Evolutionary conservation across 2,113 vertebrate species (phyloP).

Genomic region (Balaeniceps rex): DNA sequence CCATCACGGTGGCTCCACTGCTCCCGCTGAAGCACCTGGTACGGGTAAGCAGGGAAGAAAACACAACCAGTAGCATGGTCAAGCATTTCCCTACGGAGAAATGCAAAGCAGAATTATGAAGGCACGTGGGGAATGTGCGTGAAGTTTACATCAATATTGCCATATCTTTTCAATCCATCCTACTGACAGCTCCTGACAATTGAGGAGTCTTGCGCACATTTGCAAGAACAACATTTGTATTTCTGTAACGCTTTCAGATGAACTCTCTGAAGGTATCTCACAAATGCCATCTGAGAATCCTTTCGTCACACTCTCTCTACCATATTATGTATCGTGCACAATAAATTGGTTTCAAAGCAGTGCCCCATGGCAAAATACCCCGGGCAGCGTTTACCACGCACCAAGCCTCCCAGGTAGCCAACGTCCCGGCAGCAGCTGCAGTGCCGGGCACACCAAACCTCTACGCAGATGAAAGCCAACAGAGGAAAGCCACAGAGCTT

Average conservation of each 20-base stretch:
- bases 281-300: not conserved
- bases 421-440: not conserved
- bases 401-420: accelerated
- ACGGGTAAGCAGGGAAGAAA: not conserved
- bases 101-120: not conserved
- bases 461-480: accelerated
- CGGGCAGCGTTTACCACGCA: accelerated
- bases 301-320: not conserved
- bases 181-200: accelerated
- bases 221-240: not conserved
- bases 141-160: not conserved
- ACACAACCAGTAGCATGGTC: not conserved
- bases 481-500: not conserved
- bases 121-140: accelerated
- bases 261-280: not conserved
- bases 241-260: not conserved
- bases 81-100: not conserved
- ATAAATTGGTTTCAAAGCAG: not conserved
- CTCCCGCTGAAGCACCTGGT: not conserved
- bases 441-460: too few relatives aligned
- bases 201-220: not conserved
- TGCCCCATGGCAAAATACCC: not conserved
- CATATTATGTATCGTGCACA: too few relatives aligned
- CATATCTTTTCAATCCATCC: not conserved
- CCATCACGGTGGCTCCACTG: not conserved